A percentile compares a stretch with the other conserved stretches of the same genome.
phyloP scores from a whole-genome alignment of 2,888 invertebrate species.

The Tachina lurida region DNA sequence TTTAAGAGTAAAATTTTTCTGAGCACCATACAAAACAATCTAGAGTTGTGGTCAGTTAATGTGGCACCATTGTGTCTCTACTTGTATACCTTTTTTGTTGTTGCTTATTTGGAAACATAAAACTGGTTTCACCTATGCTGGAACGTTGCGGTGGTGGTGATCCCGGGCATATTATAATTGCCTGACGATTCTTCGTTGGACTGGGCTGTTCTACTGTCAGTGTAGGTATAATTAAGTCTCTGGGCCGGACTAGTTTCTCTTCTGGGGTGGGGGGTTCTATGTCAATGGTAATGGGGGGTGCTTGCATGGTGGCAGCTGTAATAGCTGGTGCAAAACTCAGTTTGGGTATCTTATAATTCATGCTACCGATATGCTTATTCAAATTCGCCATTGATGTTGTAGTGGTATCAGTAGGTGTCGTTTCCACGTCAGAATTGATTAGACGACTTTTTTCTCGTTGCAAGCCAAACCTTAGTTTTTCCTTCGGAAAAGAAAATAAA shows the following conservation, averaged over 20 bases:
- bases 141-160: slow-evolving; percentile 85
- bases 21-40: slow-evolving; percentile 66
- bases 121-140: slow-evolving; percentile 81
- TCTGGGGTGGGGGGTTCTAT: slow-evolving; percentile 78
- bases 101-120: slow-evolving; percentile 81
- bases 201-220: slow-evolving; percentile 88
- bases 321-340: slow-evolving; percentile 69
- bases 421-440: slow-evolving; percentile 75
- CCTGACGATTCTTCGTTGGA: slow-evolving; percentile 85
- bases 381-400: slow-evolving; percentile 75
- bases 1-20: not conserved
- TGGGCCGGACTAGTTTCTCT: slow-evolving; percentile 80
- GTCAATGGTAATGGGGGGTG: slow-evolving; percentile 77
- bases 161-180: slow-evolving; percentile 83
- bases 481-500: slow-evolving; percentile 63
- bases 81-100: slow-evolving; percentile 83
- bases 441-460: slow-evolving; percentile 69
- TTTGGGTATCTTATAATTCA: slow-evolving; percentile 64
- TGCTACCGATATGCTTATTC: slow-evolving; percentile 68
- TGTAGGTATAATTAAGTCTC: slow-evolving; percentile 86
- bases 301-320: slow-evolving; percentile 63
- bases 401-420: slow-evolving; percentile 75
- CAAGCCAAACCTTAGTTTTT: slow-evolving; percentile 71
- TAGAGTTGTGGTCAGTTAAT: slow-evolving; percentile 60
- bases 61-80: slow-evolving; percentile 72